These are phyloP conservation scores for Eudasyphora cyanicolor DNA, from an alignment of 2,888 invertebrate species.

Conservation along the genomic window DNA sequence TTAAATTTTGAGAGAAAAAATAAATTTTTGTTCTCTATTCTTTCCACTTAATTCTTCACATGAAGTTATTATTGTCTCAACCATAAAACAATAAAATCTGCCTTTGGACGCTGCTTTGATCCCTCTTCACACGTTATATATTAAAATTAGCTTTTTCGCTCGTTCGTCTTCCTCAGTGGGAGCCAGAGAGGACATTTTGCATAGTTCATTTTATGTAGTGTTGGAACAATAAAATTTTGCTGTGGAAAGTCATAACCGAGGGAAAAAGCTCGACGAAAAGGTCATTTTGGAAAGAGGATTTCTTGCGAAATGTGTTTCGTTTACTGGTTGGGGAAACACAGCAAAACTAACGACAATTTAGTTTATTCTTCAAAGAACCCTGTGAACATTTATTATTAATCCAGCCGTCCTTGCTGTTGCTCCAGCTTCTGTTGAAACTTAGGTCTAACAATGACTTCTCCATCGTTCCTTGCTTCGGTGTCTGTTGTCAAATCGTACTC, in stretches of 20 bases:
- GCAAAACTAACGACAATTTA: slow-evolving; percentile 20
- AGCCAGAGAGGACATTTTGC: neutral
- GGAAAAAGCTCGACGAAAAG: neutral
- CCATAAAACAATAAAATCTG: slow-evolving; percentile 45
- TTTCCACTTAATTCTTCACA: too few relatives aligned
- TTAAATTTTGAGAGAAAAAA: too few relatives aligned
- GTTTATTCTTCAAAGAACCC: slow-evolving; percentile 1
- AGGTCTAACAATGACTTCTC: neutral
- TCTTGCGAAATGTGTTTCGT: neutral
- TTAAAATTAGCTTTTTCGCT: neutral
- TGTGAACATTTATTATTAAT: slow-evolving; percentile 15
- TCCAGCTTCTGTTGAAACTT: too few relatives aligned
- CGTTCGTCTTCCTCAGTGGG: neutral
- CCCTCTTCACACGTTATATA: neutral
- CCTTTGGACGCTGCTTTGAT: neutral
- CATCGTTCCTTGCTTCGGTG: neutral
- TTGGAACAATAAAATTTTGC: neutral
- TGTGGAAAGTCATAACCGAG: neutral
- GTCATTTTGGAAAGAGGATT: neutral
- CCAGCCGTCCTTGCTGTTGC: neutral
- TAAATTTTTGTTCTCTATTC: too few relatives aligned
- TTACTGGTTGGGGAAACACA: neutral
- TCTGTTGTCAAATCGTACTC: too few relatives aligned
- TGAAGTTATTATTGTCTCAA: neutral
- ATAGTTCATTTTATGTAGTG: neutral